A percentile compares a stretch with the other conserved stretches of the same genome.
Evolutionary conservation across 2,113 vertebrate genomes (phyloP).

Genomic region (Ardeotis arabs): DNA sequence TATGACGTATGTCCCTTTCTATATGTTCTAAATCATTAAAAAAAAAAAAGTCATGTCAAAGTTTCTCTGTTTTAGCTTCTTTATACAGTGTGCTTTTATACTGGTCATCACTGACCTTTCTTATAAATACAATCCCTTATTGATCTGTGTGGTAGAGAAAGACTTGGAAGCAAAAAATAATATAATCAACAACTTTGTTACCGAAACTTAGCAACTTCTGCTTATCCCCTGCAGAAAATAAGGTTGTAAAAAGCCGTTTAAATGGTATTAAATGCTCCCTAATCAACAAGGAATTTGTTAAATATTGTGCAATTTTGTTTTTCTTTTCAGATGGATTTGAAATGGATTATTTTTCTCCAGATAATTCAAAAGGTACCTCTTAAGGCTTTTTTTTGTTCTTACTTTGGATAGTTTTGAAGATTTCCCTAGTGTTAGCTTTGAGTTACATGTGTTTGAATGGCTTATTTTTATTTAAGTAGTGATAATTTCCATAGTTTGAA

Average conservation of each 20-base stretch:
- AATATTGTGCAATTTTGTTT: neutral
- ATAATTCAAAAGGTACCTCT: slow-evolving; percentile 89
- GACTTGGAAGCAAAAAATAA: neutral
- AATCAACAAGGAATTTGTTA: neutral
- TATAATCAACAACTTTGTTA: neutral
- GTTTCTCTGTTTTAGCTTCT: neutral
- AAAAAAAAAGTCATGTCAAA: neutral
- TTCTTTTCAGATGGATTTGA: slow-evolving; percentile 83
- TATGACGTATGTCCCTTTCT: neutral
- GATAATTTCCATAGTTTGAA: neutral
- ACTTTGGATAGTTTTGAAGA: neutral
- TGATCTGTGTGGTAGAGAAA: neutral
- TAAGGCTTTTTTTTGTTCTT: neutral
- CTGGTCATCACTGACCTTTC: neutral
- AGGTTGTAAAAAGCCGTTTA: neutral
- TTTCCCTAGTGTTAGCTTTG: neutral
- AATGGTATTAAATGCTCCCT: neutral
- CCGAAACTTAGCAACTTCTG: neutral
- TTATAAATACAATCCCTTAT: neutral
- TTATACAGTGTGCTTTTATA: neutral
- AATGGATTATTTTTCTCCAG: slow-evolving; percentile 86
- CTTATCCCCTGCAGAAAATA: neutral
- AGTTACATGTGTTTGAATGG: neutral
- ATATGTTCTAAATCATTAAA: neutral
- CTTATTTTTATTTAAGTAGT: neutral